phyloP scores from a whole-genome alignment of 2,113 vertebrate species.

The Carollia perspicillata region DNA sequence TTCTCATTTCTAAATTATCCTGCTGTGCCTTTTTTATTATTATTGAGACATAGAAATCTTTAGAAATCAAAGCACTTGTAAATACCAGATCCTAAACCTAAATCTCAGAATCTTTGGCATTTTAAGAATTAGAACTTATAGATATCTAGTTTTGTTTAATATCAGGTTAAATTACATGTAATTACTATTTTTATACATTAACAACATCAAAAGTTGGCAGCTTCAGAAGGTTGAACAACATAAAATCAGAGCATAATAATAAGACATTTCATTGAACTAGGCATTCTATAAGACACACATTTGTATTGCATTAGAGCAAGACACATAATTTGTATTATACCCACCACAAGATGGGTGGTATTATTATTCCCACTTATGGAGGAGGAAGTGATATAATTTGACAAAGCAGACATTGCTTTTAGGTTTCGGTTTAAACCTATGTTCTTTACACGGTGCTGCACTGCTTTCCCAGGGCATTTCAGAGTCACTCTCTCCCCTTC shows the following conservation, averaged over 20 bases:
- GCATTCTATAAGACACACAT: neutral
- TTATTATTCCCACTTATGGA: neutral
- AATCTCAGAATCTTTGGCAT: neutral
- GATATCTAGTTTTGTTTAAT: neutral
- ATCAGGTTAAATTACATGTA: slow-evolving; percentile 10
- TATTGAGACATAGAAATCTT: neutral
- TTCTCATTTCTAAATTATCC: neutral
- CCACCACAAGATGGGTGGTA: neutral
- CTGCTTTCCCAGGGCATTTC: neutral
- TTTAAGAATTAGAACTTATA: neutral
- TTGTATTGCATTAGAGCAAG: neutral
- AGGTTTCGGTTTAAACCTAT: neutral
- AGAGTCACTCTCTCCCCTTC: neutral
- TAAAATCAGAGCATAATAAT: slow-evolving; percentile 22
- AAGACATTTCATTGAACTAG: slow-evolving; percentile 30
- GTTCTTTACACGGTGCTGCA: neutral
- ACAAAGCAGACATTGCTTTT: neutral
- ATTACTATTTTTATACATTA: neutral
- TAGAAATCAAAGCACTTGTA: neutral
- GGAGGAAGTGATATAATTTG: neutral
- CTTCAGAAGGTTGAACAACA: slow-evolving; percentile 20
- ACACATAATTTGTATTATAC: neutral
- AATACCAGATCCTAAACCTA: neutral
- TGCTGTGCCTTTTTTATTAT: neutral
- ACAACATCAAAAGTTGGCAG: neutral